phyloP scores from a whole-genome alignment of 2,888 invertebrate species.

The Epicampocera succincta region DNA sequence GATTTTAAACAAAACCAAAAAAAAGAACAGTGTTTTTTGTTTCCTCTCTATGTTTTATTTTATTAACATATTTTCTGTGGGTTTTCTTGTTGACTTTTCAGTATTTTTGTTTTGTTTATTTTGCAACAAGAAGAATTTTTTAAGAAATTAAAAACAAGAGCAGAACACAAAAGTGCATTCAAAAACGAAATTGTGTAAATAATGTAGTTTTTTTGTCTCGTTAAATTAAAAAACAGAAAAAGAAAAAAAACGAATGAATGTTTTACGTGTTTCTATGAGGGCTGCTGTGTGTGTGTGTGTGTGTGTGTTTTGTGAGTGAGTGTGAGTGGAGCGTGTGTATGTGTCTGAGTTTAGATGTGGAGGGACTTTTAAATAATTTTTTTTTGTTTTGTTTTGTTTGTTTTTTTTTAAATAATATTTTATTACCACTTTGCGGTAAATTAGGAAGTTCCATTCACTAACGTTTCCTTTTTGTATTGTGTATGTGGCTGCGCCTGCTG shows the following conservation, averaged over 20 bases:
- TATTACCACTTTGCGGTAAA: conserved; percentile 67
- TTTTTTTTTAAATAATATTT: conserved; percentile 52
- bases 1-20: conserved; percentile 29
- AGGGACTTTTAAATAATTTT: conserved; percentile 51
- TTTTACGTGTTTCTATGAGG: conserved; percentile 50
- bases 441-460: conserved; percentile 82
- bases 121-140: conserved; percentile 32
- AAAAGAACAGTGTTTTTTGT: conserved; percentile 54
- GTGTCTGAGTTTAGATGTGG: conserved; percentile 68
- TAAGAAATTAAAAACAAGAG: conserved; percentile 17
- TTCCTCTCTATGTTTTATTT: conserved; percentile 49
- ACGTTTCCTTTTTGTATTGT: conserved; percentile 80
- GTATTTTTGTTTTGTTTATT: conserved; percentile 61
- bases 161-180: conserved; percentile 36
- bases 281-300: conserved; percentile 51
- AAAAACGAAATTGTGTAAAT: conserved; percentile 50
- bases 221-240: conserved; percentile 25
- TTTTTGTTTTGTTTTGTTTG: conserved; percentile 22
- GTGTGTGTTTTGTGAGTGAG: conserved; percentile 16
- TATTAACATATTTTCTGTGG: conserved; percentile 51
- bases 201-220: conserved; percentile 38
- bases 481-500: conserved; percentile 72
- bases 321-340: conserved; percentile 40
- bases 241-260: conserved; percentile 1
- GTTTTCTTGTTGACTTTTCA: conserved; percentile 47